Evolutionary conservation across 2,888 invertebrate genomes (phyloP), one percentile per base, ranked within the genome.

Genomic region (Phorcus lineatus): DNA sequence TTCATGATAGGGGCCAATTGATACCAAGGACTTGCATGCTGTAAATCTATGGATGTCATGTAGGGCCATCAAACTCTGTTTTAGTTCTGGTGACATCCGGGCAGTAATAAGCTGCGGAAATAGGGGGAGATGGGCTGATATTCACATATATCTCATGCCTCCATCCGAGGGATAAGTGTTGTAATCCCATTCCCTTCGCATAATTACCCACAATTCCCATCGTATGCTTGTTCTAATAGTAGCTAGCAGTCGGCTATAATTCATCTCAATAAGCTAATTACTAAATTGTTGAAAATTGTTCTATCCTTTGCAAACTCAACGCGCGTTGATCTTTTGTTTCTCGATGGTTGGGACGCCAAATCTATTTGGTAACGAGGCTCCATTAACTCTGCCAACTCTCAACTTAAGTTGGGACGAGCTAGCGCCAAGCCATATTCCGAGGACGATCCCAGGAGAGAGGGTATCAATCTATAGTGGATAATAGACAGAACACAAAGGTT

Each of bases 231-330:
- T 70, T 36, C n/a, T 40, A 36, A 70, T 70, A 70, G 31, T 36
- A 4, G 36, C 62, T 17, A 70, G 40, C 31, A 36, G 36, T 31
- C 70, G 19, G n/a, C 70, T 19, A 36, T 70, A 70, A 70, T 70
- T 36, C 31, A 36, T 70, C 70, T 70, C 70, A 40, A 70, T 36
- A 36, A 40, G 36, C 70, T 36, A 70, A 70, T 70, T 70, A 70
- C 70, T 70, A 70, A 70, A 70, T 70, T 70, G 70, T 70, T 70
- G 70, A 70, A 70, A 70, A 70, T 70, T 36, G 70, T 70, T 36
- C 36, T 70, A 36, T 70, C 70, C 70, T 70, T 70, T 70, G 70
- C 70, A 17, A 19, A 24, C 70, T 70, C 36, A 36, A 36, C 70
- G n/a, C 16, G 70, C 13, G 70, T 70, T 70, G 70, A 70, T 70